A percentile compares a stretch with the other conserved stretches of the same genome.
These are phyloP conservation scores for Petrophora chlorosata DNA, from an alignment of 2,888 invertebrate species.

Conservation along the genomic window DNA sequence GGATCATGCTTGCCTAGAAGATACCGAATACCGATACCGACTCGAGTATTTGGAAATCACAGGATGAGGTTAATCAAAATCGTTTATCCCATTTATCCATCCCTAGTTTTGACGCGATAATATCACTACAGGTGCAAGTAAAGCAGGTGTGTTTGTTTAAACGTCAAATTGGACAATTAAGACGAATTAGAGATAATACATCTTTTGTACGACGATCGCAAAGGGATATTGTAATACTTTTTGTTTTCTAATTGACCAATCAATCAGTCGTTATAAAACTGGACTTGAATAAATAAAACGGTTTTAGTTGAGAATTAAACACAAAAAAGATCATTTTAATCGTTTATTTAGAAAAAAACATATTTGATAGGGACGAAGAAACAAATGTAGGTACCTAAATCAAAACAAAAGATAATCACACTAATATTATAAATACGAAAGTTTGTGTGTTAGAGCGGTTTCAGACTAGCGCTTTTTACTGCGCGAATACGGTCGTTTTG, in stretches of 20 bases:
- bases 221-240: constrained; percentile 40
- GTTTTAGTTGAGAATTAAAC: constrained; percentile 8
- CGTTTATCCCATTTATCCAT: no score
- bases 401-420: no score
- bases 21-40: no score
- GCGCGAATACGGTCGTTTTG: no score
- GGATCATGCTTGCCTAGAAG: no score
- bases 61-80: no score
- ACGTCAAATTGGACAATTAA: constrained; percentile 62
- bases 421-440: no score
- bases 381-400: no score
- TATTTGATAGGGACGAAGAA: no score
- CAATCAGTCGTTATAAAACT: constrained; percentile 42
- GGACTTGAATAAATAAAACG: constrained; percentile 29
- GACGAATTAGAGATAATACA: constrained; percentile 36
- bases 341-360: constrained; percentile 2
- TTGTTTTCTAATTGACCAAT: constrained; percentile 44
- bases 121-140: constrained; percentile 54
- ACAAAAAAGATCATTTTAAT: background rate
- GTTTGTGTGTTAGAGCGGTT: no score
- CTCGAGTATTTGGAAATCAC: no score
- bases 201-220: constrained; percentile 34
- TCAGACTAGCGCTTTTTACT: no score
- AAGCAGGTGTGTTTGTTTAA: constrained; percentile 68
- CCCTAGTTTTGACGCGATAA: background rate